Evolutionary conservation across 35 echinoderm and acorn worm species (phyloP), one percentile per base, ranked within the genome.

Genomic region (Heliocidaris tuberculata): DNA sequence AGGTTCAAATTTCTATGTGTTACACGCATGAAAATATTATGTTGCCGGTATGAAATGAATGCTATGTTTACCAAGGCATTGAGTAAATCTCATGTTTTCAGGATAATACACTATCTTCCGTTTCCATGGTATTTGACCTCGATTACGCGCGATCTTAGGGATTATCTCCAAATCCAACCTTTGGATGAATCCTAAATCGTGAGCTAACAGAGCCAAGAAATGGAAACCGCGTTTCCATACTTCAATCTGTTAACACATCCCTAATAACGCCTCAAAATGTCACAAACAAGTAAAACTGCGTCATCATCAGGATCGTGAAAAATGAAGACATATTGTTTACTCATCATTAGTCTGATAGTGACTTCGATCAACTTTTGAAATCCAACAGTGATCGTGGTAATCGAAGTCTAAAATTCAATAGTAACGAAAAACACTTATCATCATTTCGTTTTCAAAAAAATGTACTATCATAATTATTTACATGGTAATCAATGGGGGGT

Each of bases 81-180:
- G 65, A 78, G 65, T 78, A 78, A 78, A 78, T 78, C 17, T n/a
- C 65, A 78, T 78, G 65, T 78, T 78, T 78, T 78, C 5, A 78
- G 15, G 1, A 78, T 78, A n/a, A 78, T 78, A 78, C 65, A 71
- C 17, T 71, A 27, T 71, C 35, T 71, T 78, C 65, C 65, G 65
- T 78, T 78, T 19, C 65, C 65, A 78, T 78, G 65, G 65, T 78
- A 78, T 78, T 78, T 78, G 65, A 78, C 65, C 65, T 78, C 65
- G 21, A 78, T n/a, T 78, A 7, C 65, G 7, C 27, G 21, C 65
- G 4, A 78, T 78, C 65, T 24, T 19, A 5, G 6, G 65, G 65
- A 78, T 78, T 78, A 78, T 78, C 65, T 78, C 65, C n/a, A 27
- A 24, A 78, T 78, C 65, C 65, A 27, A 78, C 65, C 65, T 78